These are phyloP conservation scores for Diplazon laetatorius DNA, from an alignment of 2,888 invertebrate species.

Conservation along the genomic window DNA sequence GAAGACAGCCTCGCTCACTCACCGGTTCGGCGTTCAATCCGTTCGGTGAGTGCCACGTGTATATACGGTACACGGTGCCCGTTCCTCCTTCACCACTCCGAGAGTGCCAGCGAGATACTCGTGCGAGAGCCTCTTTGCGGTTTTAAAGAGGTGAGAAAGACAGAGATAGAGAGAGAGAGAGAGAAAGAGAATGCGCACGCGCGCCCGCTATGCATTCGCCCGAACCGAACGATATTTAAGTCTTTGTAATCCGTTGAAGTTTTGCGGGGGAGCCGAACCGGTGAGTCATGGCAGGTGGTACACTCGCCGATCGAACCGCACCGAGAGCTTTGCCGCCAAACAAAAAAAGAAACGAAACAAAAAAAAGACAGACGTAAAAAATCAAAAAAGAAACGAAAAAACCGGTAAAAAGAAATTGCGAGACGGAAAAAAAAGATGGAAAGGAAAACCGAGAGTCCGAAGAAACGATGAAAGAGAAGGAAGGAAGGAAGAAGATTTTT, in stretches of 20 bases:
- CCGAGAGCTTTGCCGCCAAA: conserved; percentile 35
- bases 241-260: conserved; percentile 79
- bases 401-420: conserved; percentile 6
- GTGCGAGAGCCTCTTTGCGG: conserved; percentile 66
- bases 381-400: conserved; percentile 31
- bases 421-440: conserved; percentile 36
- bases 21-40: conserved; percentile 59
- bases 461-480: conserved; percentile 57
- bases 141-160: conserved; percentile 54
- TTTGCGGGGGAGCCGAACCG: conserved; percentile 79
- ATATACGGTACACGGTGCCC: conserved; percentile 51
- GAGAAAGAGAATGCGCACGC: conserved; percentile 49
- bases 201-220: conserved; percentile 72
- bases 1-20: conserved; percentile 55
- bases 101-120: conserved; percentile 46
- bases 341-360: conserved; percentile 4
- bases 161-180: too few species aligned
- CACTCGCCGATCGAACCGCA: conserved; percentile 63
- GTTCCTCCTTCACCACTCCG: conserved; percentile 65
- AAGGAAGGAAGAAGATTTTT: conserved; percentile 60
- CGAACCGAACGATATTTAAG: conserved; percentile 79
- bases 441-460: too few species aligned
- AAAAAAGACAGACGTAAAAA: conserved; percentile 29
- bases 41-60: conserved; percentile 49
- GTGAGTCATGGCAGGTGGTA: conserved; percentile 81